Percentiles rank a stretch among this genome's conserved stretches.
These are phyloP conservation scores for Diplodus sargus DNA, from an alignment of 2,797 vertebrate genomes.

Conservation along the genomic window DNA sequence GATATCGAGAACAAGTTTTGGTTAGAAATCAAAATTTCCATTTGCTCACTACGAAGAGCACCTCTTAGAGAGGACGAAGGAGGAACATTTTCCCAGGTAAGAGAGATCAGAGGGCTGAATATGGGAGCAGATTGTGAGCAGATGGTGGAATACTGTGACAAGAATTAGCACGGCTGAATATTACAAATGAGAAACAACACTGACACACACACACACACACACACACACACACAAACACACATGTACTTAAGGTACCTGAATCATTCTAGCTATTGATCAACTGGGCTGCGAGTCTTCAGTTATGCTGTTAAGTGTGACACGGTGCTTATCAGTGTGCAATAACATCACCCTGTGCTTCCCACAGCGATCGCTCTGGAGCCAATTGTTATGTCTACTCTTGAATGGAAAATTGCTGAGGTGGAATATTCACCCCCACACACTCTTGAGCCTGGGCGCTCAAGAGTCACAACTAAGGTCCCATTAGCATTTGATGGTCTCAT, in stretches of 20 bases:
- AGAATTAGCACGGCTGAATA: constrained; percentile 40
- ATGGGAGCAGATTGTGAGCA: constrained; percentile 51
- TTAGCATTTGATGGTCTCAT: constrained; percentile 74
- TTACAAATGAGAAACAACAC: constrained; percentile 44
- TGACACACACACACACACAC: constrained; percentile 8
- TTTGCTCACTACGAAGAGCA: background rate
- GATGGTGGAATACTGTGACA: constrained; percentile 45
- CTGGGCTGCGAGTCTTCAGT: constrained; percentile 22
- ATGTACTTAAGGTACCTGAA: background rate
- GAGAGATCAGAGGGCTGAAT: constrained; percentile 15
- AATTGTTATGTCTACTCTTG: constrained; percentile 50
- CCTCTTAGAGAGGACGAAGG: background rate
- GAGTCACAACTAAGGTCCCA: constrained; percentile 63
- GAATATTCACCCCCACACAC: constrained; percentile 66
- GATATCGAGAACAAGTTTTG: background rate
- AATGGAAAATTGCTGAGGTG: constrained; percentile 65
- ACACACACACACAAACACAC: constrained; percentile 9
- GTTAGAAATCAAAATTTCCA: background rate
- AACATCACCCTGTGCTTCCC: constrained; percentile 39
- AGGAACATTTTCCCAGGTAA: constrained; percentile 29
- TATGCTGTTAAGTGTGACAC: constrained; percentile 20
- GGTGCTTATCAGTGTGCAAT: constrained; percentile 34
- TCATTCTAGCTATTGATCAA: constrained; percentile 21
- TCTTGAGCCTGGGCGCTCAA: constrained; percentile 37
- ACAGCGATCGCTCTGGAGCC: constrained; percentile 39